Conservation (phyloP, 2,113 vertebrate species). For the Neogobius melanostomus region DNA sequence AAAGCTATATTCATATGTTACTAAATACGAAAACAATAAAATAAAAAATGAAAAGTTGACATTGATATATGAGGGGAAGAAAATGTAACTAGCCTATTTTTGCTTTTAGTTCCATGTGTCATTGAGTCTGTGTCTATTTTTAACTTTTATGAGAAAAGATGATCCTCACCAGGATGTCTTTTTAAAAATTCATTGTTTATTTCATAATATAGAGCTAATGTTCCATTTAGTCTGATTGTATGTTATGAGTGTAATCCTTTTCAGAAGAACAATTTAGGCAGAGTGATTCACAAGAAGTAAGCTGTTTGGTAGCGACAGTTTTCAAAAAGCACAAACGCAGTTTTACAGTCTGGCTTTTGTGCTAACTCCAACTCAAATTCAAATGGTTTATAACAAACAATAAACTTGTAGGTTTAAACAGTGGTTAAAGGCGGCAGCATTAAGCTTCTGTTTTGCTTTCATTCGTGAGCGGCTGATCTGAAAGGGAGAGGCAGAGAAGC, state of each 20-base stretch:
- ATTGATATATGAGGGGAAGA: too few species aligned
- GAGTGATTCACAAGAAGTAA: slow-evolving; percentile 55
- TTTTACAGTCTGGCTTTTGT: slow-evolving; percentile 22
- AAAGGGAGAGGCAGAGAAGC: background rate
- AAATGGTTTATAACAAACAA: slow-evolving; percentile 28
- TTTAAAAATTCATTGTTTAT: too few species aligned
- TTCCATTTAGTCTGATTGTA: slow-evolving; percentile 30
- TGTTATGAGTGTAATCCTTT: slow-evolving; percentile 41
- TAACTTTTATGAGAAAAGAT: too few species aligned
- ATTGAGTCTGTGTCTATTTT: background rate
- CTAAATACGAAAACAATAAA: too few species aligned
- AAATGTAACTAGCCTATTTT: slow-evolving; percentile 1
- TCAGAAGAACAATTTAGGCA: slow-evolving; percentile 12
- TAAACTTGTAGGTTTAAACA: slow-evolving; percentile 23
- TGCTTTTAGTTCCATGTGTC: slow-evolving; percentile 1
- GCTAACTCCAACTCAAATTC: slow-evolving; percentile 19
- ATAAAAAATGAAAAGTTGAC: too few species aligned
- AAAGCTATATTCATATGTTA: too few species aligned
- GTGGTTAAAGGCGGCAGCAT: slow-evolving; percentile 16
- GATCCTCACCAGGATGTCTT: too few species aligned
- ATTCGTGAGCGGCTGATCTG: background rate
- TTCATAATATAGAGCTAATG: slow-evolving; percentile 9
- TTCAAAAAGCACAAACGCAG: slow-evolving; percentile 32
- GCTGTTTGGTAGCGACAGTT: slow-evolving; percentile 28
- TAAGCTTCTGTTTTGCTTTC: slow-evolving; percentile 30